Percentiles rank a stretch among this genome's conserved stretches.
Evolutionary conservation across 2,888 invertebrate genomes (phyloP).

Genomic region (Xylota segnis): DNA sequence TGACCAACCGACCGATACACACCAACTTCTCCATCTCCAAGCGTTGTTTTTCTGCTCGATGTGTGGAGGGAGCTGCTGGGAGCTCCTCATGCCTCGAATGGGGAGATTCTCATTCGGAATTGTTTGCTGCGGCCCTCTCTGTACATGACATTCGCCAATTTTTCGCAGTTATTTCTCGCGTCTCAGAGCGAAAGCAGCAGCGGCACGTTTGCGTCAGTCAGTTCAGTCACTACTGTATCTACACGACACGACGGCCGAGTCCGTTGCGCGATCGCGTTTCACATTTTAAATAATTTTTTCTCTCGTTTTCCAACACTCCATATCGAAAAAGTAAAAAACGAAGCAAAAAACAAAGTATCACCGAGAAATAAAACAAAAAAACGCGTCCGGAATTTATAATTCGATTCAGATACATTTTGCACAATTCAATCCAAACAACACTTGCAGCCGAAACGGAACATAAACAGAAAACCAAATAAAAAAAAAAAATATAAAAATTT

Average conservation of each 20-base stretch:
- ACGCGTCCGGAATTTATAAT: conserved; percentile 69
- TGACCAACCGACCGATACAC: conserved; percentile 15
- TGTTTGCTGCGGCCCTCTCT: conserved; percentile 72
- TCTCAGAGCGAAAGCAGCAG: conserved; percentile 80
- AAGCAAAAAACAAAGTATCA: conserved; percentile 2
- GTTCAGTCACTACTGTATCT: conserved; percentile 71
- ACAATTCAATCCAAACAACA: conserved; percentile 53
- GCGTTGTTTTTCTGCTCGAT: conserved; percentile 34
- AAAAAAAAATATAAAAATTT: no score
- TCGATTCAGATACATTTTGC: conserved; percentile 59
- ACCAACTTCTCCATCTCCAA: conserved; percentile 34
- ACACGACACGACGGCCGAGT: conserved; percentile 58
- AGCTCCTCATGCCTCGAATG: conserved; percentile 59
- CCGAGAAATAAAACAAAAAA: conserved; percentile 15
- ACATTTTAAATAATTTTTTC: conserved; percentile 53
- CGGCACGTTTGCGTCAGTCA: conserved; percentile 80
- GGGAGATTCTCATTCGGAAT: conserved; percentile 72
- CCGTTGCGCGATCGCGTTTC: conserved; percentile 71
- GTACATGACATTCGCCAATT: conserved; percentile 78
- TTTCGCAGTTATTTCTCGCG: conserved; percentile 82
- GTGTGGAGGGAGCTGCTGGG: conserved; percentile 35
- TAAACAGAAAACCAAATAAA: conserved; percentile 20
- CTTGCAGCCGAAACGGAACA: conserved; percentile 63
- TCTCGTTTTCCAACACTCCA: conserved; percentile 32
- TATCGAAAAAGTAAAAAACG: conserved; percentile 30